Evolutionary conservation across 2,888 invertebrate genomes (phyloP).

Genomic region (Synergus japonicus): DNA sequence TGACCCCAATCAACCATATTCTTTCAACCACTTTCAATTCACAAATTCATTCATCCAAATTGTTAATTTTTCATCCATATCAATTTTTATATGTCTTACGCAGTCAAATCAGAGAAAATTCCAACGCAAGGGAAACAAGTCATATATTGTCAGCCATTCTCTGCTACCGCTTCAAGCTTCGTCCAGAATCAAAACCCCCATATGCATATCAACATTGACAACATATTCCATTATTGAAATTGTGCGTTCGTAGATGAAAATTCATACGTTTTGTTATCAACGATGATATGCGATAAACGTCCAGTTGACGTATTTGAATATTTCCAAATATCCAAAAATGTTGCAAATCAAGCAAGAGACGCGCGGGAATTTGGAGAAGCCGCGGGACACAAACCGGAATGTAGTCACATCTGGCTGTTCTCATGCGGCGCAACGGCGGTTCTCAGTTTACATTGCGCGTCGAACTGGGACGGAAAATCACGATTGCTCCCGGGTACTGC

Average conservation of each 20-base stretch:
- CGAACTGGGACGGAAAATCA: slow-evolving; percentile 69
- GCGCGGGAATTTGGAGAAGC: slow-evolving; percentile 69
- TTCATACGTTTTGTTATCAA: not conserved
- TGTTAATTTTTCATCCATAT: not conserved
- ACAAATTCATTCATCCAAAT: slow-evolving; percentile 3
- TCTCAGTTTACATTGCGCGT: slow-evolving; percentile 68
- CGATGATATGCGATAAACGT: not conserved
- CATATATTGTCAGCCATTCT: not conserved
- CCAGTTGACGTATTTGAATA: slow-evolving; percentile 6
- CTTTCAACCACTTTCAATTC: not conserved
- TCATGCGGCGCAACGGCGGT: slow-evolving; percentile 68
- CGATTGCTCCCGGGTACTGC: slow-evolving; percentile 61
- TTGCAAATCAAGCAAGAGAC: slow-evolving; percentile 48
- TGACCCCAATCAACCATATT: slow-evolving; percentile 21
- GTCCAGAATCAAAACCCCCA: not conserved
- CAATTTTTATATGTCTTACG: not conserved
- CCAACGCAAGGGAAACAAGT: too few relatives aligned
- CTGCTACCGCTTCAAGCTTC: not conserved
- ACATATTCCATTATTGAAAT: not conserved
- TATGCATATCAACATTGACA: not conserved
- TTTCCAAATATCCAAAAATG: slow-evolving; percentile 9
- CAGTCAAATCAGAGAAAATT: too few relatives aligned
- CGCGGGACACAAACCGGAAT: slow-evolving; percentile 71
- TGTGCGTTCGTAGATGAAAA: not conserved
- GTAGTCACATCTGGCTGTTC: slow-evolving; percentile 73